phyloP scores from a whole-genome alignment of 2,888 invertebrate species.

The Eupithecia dodoneata region DNA sequence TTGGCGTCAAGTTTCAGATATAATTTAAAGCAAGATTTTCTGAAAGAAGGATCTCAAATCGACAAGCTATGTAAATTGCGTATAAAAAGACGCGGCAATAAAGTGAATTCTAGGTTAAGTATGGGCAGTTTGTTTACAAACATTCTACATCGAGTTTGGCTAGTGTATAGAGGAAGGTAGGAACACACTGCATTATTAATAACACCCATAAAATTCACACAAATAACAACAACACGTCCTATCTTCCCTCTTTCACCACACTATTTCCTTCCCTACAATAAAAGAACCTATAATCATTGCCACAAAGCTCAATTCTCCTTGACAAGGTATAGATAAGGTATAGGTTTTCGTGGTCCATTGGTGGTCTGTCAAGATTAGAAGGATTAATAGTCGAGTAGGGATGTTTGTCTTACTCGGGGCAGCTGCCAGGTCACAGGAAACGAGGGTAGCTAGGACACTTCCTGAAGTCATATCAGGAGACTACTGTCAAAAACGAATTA shows the following conservation, averaged over 20 bases:
- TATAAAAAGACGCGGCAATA: too few relatives aligned
- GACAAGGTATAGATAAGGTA: background rate
- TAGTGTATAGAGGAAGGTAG: background rate
- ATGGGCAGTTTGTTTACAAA: too few relatives aligned
- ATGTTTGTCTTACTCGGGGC: conserved; percentile 72
- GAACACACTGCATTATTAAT: background rate
- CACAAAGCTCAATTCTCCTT: conserved; percentile 13
- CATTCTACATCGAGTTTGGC: too few relatives aligned
- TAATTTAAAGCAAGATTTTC: too few relatives aligned
- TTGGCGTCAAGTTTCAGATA: too few relatives aligned
- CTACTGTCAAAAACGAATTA: background rate
- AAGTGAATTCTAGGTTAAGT: too few relatives aligned
- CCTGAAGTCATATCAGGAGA: background rate
- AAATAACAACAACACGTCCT: background rate
- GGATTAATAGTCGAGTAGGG: conserved; percentile 69
- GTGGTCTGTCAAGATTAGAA: conserved; percentile 76
- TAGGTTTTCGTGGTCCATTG: conserved; percentile 33
- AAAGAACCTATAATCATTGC: background rate
- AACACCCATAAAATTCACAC: background rate
- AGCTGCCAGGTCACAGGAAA: conserved; percentile 46
- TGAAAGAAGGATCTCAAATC: too few relatives aligned
- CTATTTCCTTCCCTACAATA: background rate
- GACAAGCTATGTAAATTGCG: too few relatives aligned
- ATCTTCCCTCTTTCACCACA: background rate
- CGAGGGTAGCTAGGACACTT: conserved; percentile 10